phyloP scores from a whole-genome alignment of 2,113 vertebrate genomes.

The Oryzias javanicus region DNA sequence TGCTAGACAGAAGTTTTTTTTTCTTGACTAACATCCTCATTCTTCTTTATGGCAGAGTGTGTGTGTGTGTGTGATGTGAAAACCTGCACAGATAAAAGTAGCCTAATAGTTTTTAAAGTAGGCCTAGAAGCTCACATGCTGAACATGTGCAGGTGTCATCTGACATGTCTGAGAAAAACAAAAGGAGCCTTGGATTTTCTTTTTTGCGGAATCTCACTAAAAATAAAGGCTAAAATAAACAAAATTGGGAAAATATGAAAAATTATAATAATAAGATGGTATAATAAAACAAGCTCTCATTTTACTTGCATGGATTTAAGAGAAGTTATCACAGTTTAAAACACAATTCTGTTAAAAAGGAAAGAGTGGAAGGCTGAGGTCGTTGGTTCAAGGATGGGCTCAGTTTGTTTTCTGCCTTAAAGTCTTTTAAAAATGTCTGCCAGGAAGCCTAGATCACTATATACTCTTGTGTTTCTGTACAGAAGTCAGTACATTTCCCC shows the following conservation, averaged over 20 bases:
- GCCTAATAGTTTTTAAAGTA: no score
- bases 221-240: no score
- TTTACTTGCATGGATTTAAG: no score
- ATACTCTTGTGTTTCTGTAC: background rate
- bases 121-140: no score
- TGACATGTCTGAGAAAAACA: no score
- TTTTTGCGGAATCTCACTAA: no score
- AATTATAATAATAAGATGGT: no score
- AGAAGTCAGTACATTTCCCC: background rate
- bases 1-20: constrained; percentile 10
- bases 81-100: background rate
- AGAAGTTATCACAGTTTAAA: no score
- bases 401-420: constrained; percentile 5
- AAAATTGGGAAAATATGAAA: no score
- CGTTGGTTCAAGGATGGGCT: background rate
- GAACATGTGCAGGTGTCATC: no score
- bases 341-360: background rate
- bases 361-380: background rate
- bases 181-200: no score
- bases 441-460: background rate
- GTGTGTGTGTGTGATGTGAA: background rate
- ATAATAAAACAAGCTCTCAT: no score
- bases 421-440: background rate
- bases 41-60: constrained; percentile 4
- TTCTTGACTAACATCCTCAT: constrained; percentile 46